A percentile compares a stretch with the other conserved stretches of the same genome.
Evolutionary conservation across 1,140 invertebrate genomes (phyloP).

Genomic region (Aphelinus atriplicis): DNA sequence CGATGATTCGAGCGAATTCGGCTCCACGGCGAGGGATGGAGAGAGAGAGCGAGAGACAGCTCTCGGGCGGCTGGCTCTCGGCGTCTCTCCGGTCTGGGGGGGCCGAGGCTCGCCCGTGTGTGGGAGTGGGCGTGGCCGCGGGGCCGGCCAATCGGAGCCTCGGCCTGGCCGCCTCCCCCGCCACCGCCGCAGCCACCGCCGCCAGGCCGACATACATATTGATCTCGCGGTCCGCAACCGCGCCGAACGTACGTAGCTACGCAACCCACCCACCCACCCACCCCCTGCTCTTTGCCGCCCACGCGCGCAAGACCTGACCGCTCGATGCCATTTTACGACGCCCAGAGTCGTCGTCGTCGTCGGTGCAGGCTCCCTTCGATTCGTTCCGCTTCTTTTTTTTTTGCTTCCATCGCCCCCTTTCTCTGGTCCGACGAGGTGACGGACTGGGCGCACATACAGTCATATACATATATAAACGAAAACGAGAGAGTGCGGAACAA

Average conservation of each 20-base stretch:
- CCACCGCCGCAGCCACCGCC: conserved; percentile 62
- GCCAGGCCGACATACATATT: conserved; percentile 66
- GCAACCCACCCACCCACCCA: conserved; percentile 29
- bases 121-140: conserved; percentile 65
- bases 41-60: conserved; percentile 10
- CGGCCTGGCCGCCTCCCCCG: conserved; percentile 55
- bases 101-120: conserved; percentile 51
- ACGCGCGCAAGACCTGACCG: conserved; percentile 14
- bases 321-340: conserved; percentile 23
- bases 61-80: not conserved
- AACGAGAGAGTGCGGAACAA: too few relatives aligned
- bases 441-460: not conserved
- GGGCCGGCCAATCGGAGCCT: conserved; percentile 60
- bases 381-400: not conserved
- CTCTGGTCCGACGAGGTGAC: too few relatives aligned
- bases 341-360: not conserved
- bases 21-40: conserved; percentile 10
- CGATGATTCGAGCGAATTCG: conserved; percentile 65
- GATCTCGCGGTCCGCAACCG: conserved; percentile 64
- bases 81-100: too few relatives aligned
- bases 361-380: not conserved
- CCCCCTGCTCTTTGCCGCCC: not conserved
- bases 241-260: conserved; percentile 42
- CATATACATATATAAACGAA: too few relatives aligned
- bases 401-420: not conserved